phyloP scores from a whole-genome alignment of 1,140 invertebrate genomes.

The Drosophila asahinai region DNA sequence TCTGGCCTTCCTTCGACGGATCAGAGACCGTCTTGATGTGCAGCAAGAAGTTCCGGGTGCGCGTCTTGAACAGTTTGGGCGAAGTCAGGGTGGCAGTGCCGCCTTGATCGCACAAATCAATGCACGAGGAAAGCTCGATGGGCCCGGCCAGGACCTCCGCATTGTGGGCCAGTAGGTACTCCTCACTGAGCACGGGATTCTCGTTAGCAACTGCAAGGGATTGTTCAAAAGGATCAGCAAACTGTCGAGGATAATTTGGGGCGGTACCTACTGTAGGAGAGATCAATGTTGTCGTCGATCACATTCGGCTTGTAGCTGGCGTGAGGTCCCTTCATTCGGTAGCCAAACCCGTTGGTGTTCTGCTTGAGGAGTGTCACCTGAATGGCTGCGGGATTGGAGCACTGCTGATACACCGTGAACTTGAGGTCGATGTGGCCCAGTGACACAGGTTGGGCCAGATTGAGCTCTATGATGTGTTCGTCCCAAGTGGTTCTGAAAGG shows the following conservation, averaged over 20 bases:
- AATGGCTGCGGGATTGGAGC: slow-evolving; percentile 87
- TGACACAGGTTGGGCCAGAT: slow-evolving; percentile 90
- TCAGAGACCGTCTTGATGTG: slow-evolving; percentile 93
- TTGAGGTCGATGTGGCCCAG: slow-evolving; percentile 95
- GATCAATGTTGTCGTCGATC: slow-evolving; percentile 88
- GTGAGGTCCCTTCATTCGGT: slow-evolving; percentile 84
- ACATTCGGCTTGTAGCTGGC: slow-evolving; percentile 73
- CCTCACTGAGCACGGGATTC: slow-evolving; percentile 92
- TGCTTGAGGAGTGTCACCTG: slow-evolving; percentile 95
- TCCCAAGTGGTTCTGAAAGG: slow-evolving; percentile 91
- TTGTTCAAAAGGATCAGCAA: neutral
- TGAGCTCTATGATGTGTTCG: slow-evolving; percentile 96
- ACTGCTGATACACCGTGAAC: slow-evolving; percentile 92
- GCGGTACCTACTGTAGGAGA: slow-evolving; percentile 83
- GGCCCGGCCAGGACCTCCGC: slow-evolving; percentile 96
- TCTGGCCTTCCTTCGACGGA: slow-evolving; percentile 87
- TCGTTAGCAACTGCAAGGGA: slow-evolving; percentile 84
- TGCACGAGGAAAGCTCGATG: slow-evolving; percentile 91
- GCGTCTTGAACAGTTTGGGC: slow-evolving; percentile 92
- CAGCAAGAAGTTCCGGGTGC: slow-evolving; percentile 92
- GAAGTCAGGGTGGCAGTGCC: slow-evolving; percentile 94
- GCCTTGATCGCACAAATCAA: slow-evolving; percentile 93
- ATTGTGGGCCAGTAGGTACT: slow-evolving; percentile 94
- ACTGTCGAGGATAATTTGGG: too few relatives aligned
- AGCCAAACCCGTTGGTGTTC: slow-evolving; percentile 90